phyloP scores from a whole-genome alignment of 1,140 invertebrate genomes.

The Tetramorium parvispinum region DNA sequence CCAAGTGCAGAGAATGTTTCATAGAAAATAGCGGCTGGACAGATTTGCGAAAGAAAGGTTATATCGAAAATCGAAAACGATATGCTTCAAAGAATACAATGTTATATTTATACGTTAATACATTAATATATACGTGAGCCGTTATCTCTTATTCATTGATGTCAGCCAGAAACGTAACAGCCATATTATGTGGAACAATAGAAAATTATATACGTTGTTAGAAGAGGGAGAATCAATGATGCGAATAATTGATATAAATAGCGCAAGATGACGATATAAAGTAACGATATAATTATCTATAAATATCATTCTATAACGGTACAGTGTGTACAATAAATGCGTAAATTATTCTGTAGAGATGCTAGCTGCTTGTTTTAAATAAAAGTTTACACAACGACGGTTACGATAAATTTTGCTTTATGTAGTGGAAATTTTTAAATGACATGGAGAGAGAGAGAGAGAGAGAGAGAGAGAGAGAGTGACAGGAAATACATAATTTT shows the following conservation, averaged over 20 bases:
- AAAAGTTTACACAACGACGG: neutral
- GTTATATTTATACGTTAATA: slow-evolving; percentile 12
- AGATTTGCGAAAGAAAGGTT: neutral
- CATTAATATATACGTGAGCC: neutral
- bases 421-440: neutral
- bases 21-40: neutral
- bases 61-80: neutral
- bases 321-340: neutral
- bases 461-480: neutral
- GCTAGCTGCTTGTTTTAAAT: neutral
- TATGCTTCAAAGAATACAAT: neutral
- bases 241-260: slow-evolving; percentile 5
- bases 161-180: neutral
- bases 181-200: neutral
- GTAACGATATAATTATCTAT: neutral
- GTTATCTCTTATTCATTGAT: slow-evolving; percentile 20
- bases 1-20: neutral
- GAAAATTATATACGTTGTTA: slow-evolving; percentile 6
- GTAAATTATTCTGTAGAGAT: neutral
- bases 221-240: slow-evolving; percentile 8
- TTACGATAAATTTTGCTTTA: neutral
- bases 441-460: neutral
- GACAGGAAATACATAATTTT: neutral
- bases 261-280: neutral
- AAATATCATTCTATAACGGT: neutral